Percentiles rank a stretch among this genome's conserved stretches.
Conservation (phyloP, 2,797 vertebrate genomes). For the Urophycis tenuis region DNA sequence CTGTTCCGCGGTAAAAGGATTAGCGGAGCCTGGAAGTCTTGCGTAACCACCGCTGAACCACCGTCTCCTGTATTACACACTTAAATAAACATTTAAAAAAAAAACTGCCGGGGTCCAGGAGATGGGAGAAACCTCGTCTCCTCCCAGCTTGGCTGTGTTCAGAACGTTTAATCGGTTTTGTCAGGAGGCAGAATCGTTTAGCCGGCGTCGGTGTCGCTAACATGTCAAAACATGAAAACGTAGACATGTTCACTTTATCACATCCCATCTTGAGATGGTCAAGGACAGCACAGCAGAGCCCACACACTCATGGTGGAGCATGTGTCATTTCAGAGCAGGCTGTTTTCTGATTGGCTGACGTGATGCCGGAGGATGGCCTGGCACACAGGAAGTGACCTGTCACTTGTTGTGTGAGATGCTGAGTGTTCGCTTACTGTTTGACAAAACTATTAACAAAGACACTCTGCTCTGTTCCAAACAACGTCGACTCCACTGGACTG, state of each 20-base stretch:
- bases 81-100: constrained; percentile 2
- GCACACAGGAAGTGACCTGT: background rate
- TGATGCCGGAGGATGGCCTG: too few species aligned
- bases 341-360: too few species aligned
- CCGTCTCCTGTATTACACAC: constrained; percentile 14
- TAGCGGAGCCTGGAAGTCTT: constrained; percentile 47
- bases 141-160: background rate
- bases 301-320: too few species aligned
- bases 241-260: too few species aligned
- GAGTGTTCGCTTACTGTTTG: background rate
- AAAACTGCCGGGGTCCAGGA: constrained; percentile 14
- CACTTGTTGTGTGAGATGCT: background rate
- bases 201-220: too few species aligned
- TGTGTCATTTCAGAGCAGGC: too few species aligned
- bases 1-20: constrained; percentile 38
- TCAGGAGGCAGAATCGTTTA: background rate
- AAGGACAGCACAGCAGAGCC: too few species aligned
- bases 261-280: too few species aligned
- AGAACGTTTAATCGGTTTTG: background rate
- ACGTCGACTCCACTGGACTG: too few species aligned
- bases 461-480: too few species aligned
- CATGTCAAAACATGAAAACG: too few species aligned
- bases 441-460: background rate
- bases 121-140: background rate
- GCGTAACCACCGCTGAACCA: constrained; percentile 35